Evolutionary conservation across 2,797 vertebrate genomes (phyloP), one percentile per base, ranked within the genome.

Genomic region (Ceyx erithaca): DNA sequence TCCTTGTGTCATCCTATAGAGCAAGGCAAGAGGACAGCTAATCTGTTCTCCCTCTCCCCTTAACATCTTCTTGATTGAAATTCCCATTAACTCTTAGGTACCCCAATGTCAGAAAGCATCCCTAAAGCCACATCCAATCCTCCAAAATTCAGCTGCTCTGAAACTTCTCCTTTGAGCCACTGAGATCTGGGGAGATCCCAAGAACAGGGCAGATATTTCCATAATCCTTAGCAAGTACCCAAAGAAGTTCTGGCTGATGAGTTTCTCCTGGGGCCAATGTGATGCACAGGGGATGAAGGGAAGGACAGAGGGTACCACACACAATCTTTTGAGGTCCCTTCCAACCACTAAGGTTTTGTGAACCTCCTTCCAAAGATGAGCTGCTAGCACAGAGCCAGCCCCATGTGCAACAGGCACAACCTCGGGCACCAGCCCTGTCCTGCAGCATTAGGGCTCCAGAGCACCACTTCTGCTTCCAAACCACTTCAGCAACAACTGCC

Each of bases 21-120:
- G 76, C 45, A 82, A 88, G n/a, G 57, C 61, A 90, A 93, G 79
- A 80, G 45, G 72, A 80, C 43, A 77, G 63, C 17, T 89, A 85
- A 93, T 89, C 81, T 87, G 61, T 94, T 95, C 95, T 95, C 93
- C 89, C 94, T 94, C 93, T 91, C 89, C 54, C 48, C 69, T 75
- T 89, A 57, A 93, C 7, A 30, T 45, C 52, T 81, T 83, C 86
- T 89, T 82, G 72, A 82, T 30, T 78, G 62, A 87, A 93, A 92
- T 66, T 31, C 80, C 54, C 21, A 4, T 92, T 91, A 95, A 91
- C 85, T 48, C 87, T 83, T 69, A 45, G 26, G 25, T 48, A 59
- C 51, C n/a, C 40, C 49, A 17, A 72, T 37, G 81, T 87, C n/a
- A 19, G 68, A 68, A 23, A 76, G 7, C 12, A 33, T 41, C 54